Conservation (phyloP, 2,113 vertebrate genomes). For the Myanophis thanlyinensis region DNA sequence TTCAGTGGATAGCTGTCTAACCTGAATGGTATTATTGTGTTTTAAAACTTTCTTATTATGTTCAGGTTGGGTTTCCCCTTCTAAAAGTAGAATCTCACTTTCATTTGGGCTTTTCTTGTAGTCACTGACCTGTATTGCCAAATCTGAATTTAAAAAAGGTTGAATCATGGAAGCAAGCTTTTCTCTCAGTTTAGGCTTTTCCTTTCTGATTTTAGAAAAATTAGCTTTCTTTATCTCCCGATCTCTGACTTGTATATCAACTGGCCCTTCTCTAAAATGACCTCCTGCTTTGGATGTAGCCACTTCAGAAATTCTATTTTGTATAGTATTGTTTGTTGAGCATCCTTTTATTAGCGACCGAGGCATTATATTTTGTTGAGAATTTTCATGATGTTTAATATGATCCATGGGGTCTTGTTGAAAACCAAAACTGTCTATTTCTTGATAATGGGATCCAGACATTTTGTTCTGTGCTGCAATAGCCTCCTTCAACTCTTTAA, state of each 20-base stretch:
- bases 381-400: background rate
- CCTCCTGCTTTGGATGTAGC: background rate
- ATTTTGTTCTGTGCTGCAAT: constrained; percentile 45
- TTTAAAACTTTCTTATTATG: constrained; percentile 36
- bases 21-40: constrained; percentile 7
- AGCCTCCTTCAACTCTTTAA: constrained; percentile 61
- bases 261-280: background rate
- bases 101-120: background rate
- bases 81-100: constrained; percentile 3
- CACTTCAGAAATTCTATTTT: background rate
- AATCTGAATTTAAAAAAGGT: fast-evolving
- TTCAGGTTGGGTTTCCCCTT: constrained; percentile 36
- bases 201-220: background rate
- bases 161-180: fast-evolving
- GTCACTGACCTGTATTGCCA: fast-evolving
- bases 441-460: constrained; percentile 18
- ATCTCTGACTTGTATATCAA: background rate
- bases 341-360: background rate
- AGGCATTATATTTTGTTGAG: background rate
- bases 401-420: fast-evolving
- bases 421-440: fast-evolving
- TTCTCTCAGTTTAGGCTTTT: background rate
- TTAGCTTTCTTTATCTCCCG: background rate
- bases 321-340: background rate
- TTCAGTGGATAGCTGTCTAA: background rate